phyloP scores from a whole-genome alignment of 2,888 invertebrate genomes.

The Acanthacorydalis orientalis region DNA sequence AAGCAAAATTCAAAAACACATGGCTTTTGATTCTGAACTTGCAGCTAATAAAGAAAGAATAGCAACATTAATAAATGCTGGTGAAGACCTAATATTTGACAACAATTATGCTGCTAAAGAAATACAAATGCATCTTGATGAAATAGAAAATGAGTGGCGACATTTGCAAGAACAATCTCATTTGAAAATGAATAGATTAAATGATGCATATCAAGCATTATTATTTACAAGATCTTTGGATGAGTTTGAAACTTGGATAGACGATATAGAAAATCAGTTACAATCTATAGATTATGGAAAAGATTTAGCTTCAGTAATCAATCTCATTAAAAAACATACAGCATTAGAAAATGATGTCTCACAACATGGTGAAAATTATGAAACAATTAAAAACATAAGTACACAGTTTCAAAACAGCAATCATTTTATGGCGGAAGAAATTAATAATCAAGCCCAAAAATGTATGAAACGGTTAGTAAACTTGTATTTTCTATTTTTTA shows the following conservation, averaged over 20 bases:
- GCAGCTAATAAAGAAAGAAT: slow-evolving; percentile 77
- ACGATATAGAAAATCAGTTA: slow-evolving; percentile 65
- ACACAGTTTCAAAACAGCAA: slow-evolving; percentile 58
- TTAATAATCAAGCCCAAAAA: slow-evolving; percentile 52
- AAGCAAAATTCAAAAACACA: slow-evolving; percentile 89
- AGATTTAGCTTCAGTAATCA: slow-evolving; percentile 73
- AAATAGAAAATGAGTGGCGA: slow-evolving; percentile 75
- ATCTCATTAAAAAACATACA: slow-evolving; percentile 61
- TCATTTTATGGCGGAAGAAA: slow-evolving; percentile 83
- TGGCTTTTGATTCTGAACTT: slow-evolving; percentile 89
- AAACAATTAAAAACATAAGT: slow-evolving; percentile 62
- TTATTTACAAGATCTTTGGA: slow-evolving; percentile 78
- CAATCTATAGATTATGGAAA: slow-evolving; percentile 67
- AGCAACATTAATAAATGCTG: slow-evolving; percentile 64
- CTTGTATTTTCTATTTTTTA: not conserved
- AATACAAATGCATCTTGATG: slow-evolving; percentile 66
- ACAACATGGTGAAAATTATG: slow-evolving; percentile 69
- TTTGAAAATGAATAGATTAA: slow-evolving; percentile 66
- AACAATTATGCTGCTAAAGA: slow-evolving; percentile 82
- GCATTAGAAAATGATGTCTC: slow-evolving; percentile 75
- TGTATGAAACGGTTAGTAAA: slow-evolving; percentile 37
- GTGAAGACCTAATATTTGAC: slow-evolving; percentile 53
- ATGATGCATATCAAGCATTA: slow-evolving; percentile 82
- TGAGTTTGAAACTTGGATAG: slow-evolving; percentile 88
- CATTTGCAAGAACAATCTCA: slow-evolving; percentile 67